Percentiles rank a stretch among this genome's conserved stretches.
These are phyloP conservation scores for Bombus impatiens DNA, from an alignment of 1,140 invertebrate species.

Conservation along the genomic window DNA sequence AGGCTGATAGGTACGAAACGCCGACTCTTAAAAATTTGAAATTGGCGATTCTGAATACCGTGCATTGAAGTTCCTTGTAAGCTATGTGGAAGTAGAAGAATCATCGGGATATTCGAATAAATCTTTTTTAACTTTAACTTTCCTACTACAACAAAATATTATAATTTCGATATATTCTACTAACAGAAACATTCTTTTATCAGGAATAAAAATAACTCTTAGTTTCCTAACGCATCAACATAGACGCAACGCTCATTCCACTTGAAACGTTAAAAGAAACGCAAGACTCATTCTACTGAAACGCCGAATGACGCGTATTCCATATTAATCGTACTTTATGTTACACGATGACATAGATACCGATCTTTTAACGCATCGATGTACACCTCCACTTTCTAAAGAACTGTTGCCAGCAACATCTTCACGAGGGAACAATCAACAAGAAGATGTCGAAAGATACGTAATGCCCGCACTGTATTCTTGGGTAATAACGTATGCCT, in stretches of 20 bases:
- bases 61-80: too few species aligned
- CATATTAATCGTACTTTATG: not conserved
- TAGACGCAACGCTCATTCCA: too few species aligned
- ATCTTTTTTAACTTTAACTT: too few species aligned
- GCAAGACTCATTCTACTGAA: too few species aligned
- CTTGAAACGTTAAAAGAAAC: too few species aligned
- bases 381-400: conserved; percentile 57
- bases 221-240: too few species aligned
- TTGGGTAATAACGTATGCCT: conserved; percentile 54
- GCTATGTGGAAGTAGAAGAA: not conserved
- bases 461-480: conserved; percentile 44
- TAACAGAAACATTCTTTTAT: too few species aligned
- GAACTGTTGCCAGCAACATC: conserved; percentile 51
- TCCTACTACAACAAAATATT: too few species aligned
- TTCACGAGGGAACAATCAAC: conserved; percentile 61
- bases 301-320: not conserved
- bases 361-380: conserved; percentile 40
- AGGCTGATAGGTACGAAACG: not conserved
- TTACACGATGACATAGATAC: conserved; percentile 56
- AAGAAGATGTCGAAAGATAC: conserved; percentile 57
- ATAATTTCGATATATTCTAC: too few species aligned
- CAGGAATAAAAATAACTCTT: too few species aligned
- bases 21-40: too few species aligned
- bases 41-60: too few species aligned
- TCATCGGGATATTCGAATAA: not conserved